These are phyloP conservation scores for Lytechinus pictus DNA, from an alignment of 35 echinoderm and acorn worm genomes.

Conservation along the genomic window DNA sequence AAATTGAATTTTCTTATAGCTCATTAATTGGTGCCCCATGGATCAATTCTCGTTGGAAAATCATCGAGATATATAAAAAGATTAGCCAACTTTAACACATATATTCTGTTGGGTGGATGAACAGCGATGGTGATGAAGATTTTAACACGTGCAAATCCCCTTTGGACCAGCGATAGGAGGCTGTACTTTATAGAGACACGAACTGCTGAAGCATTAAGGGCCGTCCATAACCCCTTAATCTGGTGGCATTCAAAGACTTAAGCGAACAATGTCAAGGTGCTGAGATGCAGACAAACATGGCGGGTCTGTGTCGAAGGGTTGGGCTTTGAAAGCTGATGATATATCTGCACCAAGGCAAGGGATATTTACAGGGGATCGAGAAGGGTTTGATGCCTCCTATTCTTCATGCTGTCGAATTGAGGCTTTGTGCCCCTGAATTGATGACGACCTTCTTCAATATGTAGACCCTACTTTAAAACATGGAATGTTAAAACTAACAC, in stretches of 20 bases:
- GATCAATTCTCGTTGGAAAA: too few relatives aligned
- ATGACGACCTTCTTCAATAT: too few relatives aligned
- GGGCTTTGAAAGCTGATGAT: slow-evolving; percentile 16
- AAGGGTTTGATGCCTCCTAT: neutral
- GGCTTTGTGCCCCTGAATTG: too few relatives aligned
- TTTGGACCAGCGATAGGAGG: neutral
- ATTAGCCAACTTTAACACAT: neutral
- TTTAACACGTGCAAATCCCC: neutral
- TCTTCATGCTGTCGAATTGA: neutral
- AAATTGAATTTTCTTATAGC: too few relatives aligned
- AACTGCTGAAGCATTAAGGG: neutral
- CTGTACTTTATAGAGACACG: neutral
- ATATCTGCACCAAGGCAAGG: neutral
- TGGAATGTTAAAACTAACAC: too few relatives aligned
- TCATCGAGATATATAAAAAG: too few relatives aligned
- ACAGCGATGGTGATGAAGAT: slow-evolving; percentile 17
- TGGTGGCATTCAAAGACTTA: slow-evolving; percentile 14
- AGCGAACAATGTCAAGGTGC: slow-evolving; percentile 23
- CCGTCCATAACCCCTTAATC: neutral
- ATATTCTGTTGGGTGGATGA: neutral
- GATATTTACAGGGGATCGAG: neutral
- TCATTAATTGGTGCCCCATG: too few relatives aligned
- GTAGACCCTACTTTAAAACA: too few relatives aligned
- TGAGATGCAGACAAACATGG: neutral
- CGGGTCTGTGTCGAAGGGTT: neutral